Base-by-base conservation (phyloP, 1,140 invertebrate genomes). In the Trichonephila clavipes region DNA sequence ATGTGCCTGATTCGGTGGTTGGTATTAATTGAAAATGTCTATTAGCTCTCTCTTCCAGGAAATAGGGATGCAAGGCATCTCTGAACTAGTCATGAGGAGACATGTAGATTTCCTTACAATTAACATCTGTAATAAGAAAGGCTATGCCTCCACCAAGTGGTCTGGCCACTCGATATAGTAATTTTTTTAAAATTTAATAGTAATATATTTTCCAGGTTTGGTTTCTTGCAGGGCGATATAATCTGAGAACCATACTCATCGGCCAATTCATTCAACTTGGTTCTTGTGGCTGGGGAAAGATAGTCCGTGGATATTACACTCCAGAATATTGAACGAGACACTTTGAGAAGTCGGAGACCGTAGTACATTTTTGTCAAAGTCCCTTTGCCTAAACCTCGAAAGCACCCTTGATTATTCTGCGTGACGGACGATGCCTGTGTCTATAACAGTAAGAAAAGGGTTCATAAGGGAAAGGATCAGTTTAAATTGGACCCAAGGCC, bases 91-190 rank as follows among this genome's bases (percentile, higher is more conserved):
- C 12, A 21, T 24, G 4, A 88, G 10, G 0, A 69, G 62, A 21
- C 14, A 88, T 44, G 21, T 28, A n/a, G 12, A 64, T 44, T 66
- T 51, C 21, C 62, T 88, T 69, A 44, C 21, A 88, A 62, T 66
- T 88, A 88, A 88, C 62, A 34, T 66, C 64, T 69, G 28, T 69
- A 18, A 88, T 62, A 69, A 69, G 62, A 69, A 88, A 88, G 28
- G 0, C 59, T 34, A 58, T 44, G 86, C 18, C 86, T 0, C 24
- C 28, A 19, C 28, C 24, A 64, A 21, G 19, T 24, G 61, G 34
- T 88, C 86, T 66, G 86, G 69, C 86, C 28, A 61, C 82, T 21
- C 44, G 82, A 44, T 88, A 40, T 66, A 88, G 1, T 66, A 44
- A 44, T 88, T 88, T 40, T 18, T 19, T 88, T 88, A 69, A 0